phyloP scores from a whole-genome alignment of 2,113 vertebrate species.

The Sturnus vulgaris region DNA sequence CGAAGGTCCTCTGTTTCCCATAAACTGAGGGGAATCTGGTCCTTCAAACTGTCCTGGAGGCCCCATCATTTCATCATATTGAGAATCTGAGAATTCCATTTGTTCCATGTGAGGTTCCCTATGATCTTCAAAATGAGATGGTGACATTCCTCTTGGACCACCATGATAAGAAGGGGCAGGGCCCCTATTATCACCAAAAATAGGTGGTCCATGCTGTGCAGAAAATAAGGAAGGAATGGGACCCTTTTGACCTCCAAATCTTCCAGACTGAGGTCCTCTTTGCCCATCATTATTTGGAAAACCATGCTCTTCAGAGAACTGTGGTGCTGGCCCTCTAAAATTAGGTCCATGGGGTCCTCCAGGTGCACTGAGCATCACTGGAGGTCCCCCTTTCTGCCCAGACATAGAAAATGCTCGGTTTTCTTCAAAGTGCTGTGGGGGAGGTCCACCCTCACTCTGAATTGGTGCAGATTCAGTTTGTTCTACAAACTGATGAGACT shows the following conservation, averaged over 20 bases:
- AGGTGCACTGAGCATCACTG: slow-evolving; percentile 75
- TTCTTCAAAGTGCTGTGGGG: slow-evolving; percentile 57
- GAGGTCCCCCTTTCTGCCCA: slow-evolving; percentile 67
- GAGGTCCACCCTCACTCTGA: slow-evolving; percentile 60
- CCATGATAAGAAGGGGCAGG: slow-evolving; percentile 78
- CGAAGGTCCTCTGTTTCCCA: slow-evolving; percentile 69
- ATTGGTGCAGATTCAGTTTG: background rate
- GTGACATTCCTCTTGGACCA: slow-evolving; percentile 77
- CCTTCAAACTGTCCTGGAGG: slow-evolving; percentile 69
- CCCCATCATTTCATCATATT: slow-evolving; percentile 78
- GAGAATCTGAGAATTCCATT: slow-evolving; percentile 73
- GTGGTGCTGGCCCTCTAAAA: slow-evolving; percentile 77
- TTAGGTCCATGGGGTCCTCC: slow-evolving; percentile 71
- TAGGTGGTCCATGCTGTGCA: slow-evolving; percentile 79
- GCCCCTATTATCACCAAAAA: slow-evolving; percentile 79
- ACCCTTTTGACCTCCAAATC: slow-evolving; percentile 81
- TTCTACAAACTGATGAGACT: slow-evolving; percentile 47
- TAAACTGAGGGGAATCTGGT: slow-evolving; percentile 71
- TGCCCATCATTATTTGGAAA: slow-evolving; percentile 76
- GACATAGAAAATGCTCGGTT: slow-evolving; percentile 12
- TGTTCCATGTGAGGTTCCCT: slow-evolving; percentile 73
- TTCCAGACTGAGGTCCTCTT: slow-evolving; percentile 71
- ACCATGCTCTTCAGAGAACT: slow-evolving; percentile 66
- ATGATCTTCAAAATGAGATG: slow-evolving; percentile 79
- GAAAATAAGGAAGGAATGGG: slow-evolving; percentile 83